Evolutionary conservation across 1,140 invertebrate species (phyloP), one percentile per base, ranked within the genome.

Genomic region (Nymphalis io): DNA sequence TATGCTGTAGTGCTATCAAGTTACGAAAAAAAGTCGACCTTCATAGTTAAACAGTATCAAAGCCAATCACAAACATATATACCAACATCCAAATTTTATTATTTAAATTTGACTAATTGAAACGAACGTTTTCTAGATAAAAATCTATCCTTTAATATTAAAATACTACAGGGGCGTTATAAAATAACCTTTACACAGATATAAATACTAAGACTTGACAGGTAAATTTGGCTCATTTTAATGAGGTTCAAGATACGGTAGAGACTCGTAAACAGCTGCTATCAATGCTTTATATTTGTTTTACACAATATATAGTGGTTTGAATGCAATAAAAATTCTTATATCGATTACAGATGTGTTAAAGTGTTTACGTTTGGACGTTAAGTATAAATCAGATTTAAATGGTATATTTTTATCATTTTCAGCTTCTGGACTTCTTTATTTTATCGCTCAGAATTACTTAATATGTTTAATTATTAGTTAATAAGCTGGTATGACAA

Each of bases 241-340:
- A 55, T 55, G 51, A 55, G 51, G 13, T 21, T 55, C 21, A 55
- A 55, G 51, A 55, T 27, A 27, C n/a, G 12, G 11, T 3, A 1
- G 51, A 27, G 51, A 21, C 12, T 55, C 51, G 51, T 55, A 33
- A 55, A 55, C n/a, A 55, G n/a, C 51, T 27, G 23, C n/a, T 27
- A 55, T 55, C 51, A 55, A 55, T 55, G 51, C 11, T 55, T 55
- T 55, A 55, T 55, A 55, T 55, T 55, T 55, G 51, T 55, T 55
- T 55, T 27, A 55, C 23, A 27, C 51, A 13, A 55, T 55, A 55
- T 55, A 27, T 27, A 15, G 51, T 27, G 3, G 51, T 16, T n/a
- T 55, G 12, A 13, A 55, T 27, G 51, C 51, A 55, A 55, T 55
- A 55, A 55, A 55, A 33, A 27, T 13, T 27, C 51, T 15, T 23